Evolutionary conservation across 2,797 vertebrate genomes (phyloP).

Genomic region (Uromys caudimaculatus): DNA sequence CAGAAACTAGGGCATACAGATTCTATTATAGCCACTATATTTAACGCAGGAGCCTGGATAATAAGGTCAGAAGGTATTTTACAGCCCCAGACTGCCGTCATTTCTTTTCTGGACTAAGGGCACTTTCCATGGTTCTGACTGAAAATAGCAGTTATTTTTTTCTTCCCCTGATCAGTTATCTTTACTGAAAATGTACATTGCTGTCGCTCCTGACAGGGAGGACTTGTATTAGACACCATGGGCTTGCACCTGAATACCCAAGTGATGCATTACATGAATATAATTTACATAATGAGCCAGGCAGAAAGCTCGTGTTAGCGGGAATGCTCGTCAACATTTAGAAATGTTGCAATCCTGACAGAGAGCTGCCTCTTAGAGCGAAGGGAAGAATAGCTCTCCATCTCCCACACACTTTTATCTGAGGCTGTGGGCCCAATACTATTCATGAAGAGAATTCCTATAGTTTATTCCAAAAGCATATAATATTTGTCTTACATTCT

Average conservation of each 20-base stretch:
- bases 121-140: conserved; percentile 71
- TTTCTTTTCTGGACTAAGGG: conserved; percentile 63
- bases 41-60: conserved; percentile 74
- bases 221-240: conserved; percentile 68
- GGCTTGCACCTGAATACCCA: conserved; percentile 83
- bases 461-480: conserved; percentile 17
- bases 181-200: conserved; percentile 74
- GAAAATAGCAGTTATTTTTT: conserved; percentile 72
- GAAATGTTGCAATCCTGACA: conserved; percentile 75
- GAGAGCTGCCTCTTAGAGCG: conserved; percentile 74
- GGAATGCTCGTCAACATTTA: conserved; percentile 77
- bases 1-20: conserved; percentile 74
- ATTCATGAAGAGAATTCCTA: background rate
- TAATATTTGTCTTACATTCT: rapidly evolving
- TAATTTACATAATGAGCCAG: conserved; percentile 80
- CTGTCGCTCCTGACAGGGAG: conserved; percentile 75
- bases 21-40: conserved; percentile 72
- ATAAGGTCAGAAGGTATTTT: conserved; percentile 76
- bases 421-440: background rate
- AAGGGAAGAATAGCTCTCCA: conserved; percentile 53
- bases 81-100: conserved; percentile 49
- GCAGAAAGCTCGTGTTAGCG: conserved; percentile 72
- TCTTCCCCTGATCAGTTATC: conserved; percentile 62
- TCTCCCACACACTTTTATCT: conserved; percentile 28
- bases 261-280: conserved; percentile 70